phyloP scores from a whole-genome alignment of 2,888 invertebrate genomes.

The Coenonympha arcania region DNA sequence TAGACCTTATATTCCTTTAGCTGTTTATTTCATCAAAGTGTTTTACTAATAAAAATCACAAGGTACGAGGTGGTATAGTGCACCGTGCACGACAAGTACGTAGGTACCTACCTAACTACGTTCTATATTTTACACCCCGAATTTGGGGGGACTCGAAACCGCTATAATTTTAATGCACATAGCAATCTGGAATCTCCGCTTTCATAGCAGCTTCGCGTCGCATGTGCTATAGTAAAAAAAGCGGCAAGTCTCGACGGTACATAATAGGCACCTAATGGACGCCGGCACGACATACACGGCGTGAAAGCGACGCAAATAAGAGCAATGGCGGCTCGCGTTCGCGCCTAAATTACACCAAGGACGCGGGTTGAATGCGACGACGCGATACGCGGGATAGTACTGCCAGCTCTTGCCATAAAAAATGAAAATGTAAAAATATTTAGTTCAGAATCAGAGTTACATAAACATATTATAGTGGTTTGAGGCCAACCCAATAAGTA shows the following conservation, averaged over 20 bases:
- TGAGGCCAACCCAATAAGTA: too few relatives aligned
- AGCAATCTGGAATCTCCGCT: conserved; percentile 1
- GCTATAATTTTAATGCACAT: not conserved
- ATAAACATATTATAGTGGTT: too few relatives aligned
- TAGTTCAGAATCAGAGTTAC: too few relatives aligned
- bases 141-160: not conserved
- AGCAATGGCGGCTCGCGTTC: conserved; percentile 35
- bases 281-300: conserved; percentile 50
- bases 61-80: too few relatives aligned
- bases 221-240: conserved; percentile 26
- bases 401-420: too few relatives aligned
- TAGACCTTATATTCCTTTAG: too few relatives aligned
- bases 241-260: conserved; percentile 43
- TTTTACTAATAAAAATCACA: too few relatives aligned
- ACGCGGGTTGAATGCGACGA: conserved; percentile 16
- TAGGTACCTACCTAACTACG: too few relatives aligned
- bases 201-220: conserved; percentile 11
- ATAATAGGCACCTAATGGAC: conserved; percentile 67
- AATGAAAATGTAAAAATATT: too few relatives aligned
- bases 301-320: conserved; percentile 48
- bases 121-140: not conserved
- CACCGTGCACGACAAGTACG: too few relatives aligned
- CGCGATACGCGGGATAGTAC: not conserved
- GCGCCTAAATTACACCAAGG: conserved; percentile 36
- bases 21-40: too few relatives aligned